Evolutionary conservation across 2,113 vertebrate species (phyloP).

Genomic region (Oreotrochilus melanogaster): DNA sequence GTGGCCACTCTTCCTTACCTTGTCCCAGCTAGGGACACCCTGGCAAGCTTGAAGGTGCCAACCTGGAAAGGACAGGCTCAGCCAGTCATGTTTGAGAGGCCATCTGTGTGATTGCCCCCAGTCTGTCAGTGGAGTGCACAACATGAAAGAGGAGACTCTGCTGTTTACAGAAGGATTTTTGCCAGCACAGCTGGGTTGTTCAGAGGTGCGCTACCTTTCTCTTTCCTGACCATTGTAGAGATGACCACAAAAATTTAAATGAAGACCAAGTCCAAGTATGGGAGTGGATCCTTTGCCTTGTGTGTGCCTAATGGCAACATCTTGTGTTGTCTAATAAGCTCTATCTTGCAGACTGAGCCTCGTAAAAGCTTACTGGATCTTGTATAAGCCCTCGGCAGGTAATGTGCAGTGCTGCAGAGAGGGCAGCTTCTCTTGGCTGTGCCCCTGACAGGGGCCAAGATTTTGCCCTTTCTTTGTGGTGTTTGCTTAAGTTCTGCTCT

Average conservation of each 20-base stretch:
- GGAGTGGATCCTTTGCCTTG: background rate
- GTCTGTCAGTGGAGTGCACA: background rate
- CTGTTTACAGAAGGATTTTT: background rate
- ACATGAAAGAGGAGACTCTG: background rate
- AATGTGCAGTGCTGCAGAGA: background rate
- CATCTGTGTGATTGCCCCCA: rapidly evolving
- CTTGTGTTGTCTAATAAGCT: background rate
- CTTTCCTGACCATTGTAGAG: background rate
- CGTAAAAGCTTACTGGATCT: background rate
- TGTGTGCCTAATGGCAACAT: background rate
- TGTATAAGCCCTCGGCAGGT: background rate
- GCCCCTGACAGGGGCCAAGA: rapidly evolving
- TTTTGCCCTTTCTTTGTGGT: background rate
- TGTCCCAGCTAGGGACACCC: background rate
- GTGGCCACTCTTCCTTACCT: background rate
- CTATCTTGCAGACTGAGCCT: background rate
- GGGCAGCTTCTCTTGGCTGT: background rate
- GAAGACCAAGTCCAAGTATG: background rate
- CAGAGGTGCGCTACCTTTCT: background rate
- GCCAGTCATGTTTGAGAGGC: background rate
- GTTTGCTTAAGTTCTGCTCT: background rate
- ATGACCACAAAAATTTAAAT: background rate
- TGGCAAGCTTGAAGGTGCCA: background rate
- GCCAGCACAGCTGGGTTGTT: background rate
- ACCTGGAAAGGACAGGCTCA: background rate